phyloP scores from a whole-genome alignment of 2,888 invertebrate genomes.

The Parnassius orleans region DNA sequence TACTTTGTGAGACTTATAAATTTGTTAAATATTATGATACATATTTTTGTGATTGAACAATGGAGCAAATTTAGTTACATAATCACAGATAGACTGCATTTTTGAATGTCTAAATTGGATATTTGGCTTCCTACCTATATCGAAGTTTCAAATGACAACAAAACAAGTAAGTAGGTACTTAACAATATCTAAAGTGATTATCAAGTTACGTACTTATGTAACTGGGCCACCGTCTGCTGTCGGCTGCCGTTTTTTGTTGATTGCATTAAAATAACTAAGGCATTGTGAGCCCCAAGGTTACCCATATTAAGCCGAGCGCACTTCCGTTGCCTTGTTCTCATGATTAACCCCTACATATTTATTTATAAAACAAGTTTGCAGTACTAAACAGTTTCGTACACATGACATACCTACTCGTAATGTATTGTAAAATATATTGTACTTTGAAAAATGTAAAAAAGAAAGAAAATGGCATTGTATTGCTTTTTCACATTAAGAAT shows the following conservation, averaged over 20 bases:
- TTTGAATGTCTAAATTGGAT: too few relatives aligned
- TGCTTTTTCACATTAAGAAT: too few relatives aligned
- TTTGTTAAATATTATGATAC: too few relatives aligned
- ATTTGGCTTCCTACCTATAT: neutral
- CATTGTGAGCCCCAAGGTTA: constrained; percentile 70
- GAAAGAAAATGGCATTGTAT: too few relatives aligned
- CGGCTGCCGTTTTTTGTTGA: constrained; percentile 47
- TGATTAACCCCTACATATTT: constrained; percentile 24
- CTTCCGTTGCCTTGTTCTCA: constrained; percentile 46
- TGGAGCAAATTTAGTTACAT: too few relatives aligned
- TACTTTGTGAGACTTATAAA: too few relatives aligned
- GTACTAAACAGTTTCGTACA: too few relatives aligned
- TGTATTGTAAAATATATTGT: too few relatives aligned
- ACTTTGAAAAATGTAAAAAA: too few relatives aligned
- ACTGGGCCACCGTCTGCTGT: constrained; percentile 47
- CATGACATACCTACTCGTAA: too few relatives aligned
- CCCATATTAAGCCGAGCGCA: constrained; percentile 64
- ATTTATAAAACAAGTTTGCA: constrained; percentile 4
- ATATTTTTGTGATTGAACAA: too few relatives aligned
- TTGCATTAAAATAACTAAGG: constrained; percentile 54
- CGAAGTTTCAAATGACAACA: constrained; percentile 32
- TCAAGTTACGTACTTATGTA: constrained; percentile 43
- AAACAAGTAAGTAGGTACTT: constrained; percentile 24
- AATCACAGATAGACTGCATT: too few relatives aligned
- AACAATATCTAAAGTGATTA: constrained; percentile 21